Evolutionary conservation across 1,140 invertebrate genomes (phyloP).

Genomic region (Calephelis nemesis): DNA sequence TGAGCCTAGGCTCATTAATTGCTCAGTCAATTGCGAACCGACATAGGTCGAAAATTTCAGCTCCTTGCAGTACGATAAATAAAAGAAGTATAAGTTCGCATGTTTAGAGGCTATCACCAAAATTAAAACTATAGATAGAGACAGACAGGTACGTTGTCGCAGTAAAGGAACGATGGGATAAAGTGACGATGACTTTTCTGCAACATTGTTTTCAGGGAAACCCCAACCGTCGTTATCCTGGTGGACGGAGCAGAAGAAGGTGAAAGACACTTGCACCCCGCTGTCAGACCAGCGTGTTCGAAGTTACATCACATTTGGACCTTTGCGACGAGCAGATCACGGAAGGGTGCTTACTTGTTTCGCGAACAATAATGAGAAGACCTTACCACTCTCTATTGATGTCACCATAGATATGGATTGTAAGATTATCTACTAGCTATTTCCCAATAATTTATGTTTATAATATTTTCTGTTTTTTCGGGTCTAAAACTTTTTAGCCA

Average conservation of each 20-base stretch:
- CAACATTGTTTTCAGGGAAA: slow-evolving; percentile 41
- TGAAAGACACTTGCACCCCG: slow-evolving; percentile 51
- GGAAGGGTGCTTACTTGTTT: slow-evolving; percentile 57
- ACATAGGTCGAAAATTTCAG: too few species aligned
- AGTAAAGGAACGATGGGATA: too few species aligned
- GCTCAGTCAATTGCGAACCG: too few species aligned
- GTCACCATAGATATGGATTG: slow-evolving; percentile 63
- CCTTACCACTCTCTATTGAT: slow-evolving; percentile 54
- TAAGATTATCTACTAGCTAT: slow-evolving; percentile 36
- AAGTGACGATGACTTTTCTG: too few species aligned
- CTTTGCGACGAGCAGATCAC: slow-evolving; percentile 58
- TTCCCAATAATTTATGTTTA: neutral
- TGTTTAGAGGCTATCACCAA: too few species aligned
- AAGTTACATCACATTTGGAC: slow-evolving; percentile 58
- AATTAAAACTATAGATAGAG: too few species aligned
- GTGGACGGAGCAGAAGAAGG: slow-evolving; percentile 47
- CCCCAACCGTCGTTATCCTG: slow-evolving; percentile 55
- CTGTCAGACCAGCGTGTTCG: slow-evolving; percentile 64
- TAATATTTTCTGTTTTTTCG: neutral
- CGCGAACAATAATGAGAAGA: slow-evolving; percentile 59
- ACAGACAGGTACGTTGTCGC: too few species aligned
- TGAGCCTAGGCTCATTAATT: too few species aligned
- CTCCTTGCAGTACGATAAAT: too few species aligned
- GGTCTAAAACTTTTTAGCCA: too few species aligned
- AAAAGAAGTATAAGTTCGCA: too few species aligned